Evolutionary conservation across 1,140 invertebrate species (phyloP), one percentile per base, ranked within the genome.

Genomic region (Heliothis subflexa): DNA sequence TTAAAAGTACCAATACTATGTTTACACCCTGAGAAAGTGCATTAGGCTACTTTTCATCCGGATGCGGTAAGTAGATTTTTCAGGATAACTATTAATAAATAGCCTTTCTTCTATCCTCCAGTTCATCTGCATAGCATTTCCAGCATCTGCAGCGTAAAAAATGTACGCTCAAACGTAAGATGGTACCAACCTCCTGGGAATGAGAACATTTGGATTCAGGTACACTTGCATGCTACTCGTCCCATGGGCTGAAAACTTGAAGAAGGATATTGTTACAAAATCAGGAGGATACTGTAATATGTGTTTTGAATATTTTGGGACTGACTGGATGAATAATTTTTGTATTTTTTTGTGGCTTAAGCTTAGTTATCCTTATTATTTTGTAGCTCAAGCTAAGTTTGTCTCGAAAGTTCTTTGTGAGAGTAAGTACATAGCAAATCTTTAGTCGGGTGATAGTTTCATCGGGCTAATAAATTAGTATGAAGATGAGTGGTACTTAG

Each of bases 201-300:
- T 21, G 25, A 25, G 0, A 73, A 73, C 16, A 59, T 73, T 73
- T 73, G 71, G 25, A 73, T 73, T 73, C 54, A 64, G 61, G 28
- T 62, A 57, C 10, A 59, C 16, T 21, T 0, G 33, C 10, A 45
- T 45, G 57, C 49, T 72, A 72, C 33, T 54, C 3, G 13, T 59
- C 71, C 40, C 52, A 0, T 5, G 71, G 47, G 71, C 16, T 2
- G 1, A 18, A 57, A 21, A 16, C 55, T 21, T 73, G 71, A 47
- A 73, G 71, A 68, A 68, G 47, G 64, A 73, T 73, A 47, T 14
- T 70, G 71, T 47, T 21, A 73, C 13, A 25, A 40, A 73, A 73
- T 55, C 28, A 14, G 16, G 9, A 45, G 16, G 3, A 47, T 55
- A 13, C n/a, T 16, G 12, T 59, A 33, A 9, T 33, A 28, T 55